Percentiles rank a stretch among this genome's conserved stretches.
phyloP scores from a whole-genome alignment of 2,797 vertebrate species.

The Momotus momota region DNA sequence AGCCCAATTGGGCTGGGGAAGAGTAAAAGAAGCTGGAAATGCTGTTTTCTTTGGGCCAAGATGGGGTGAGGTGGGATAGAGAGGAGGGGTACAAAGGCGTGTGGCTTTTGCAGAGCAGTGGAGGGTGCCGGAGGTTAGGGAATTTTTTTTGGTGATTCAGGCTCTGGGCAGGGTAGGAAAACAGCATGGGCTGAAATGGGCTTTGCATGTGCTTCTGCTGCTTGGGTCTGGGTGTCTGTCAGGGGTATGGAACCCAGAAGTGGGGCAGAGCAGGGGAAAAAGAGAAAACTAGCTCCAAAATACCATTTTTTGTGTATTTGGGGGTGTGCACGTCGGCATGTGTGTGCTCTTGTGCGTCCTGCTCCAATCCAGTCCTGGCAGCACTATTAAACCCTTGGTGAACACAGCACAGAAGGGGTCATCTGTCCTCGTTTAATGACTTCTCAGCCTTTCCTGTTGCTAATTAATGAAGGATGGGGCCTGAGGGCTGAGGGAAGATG shows the following conservation, averaged over 20 bases:
- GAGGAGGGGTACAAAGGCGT: not conserved
- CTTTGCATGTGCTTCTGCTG: not conserved
- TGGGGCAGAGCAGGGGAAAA: not conserved
- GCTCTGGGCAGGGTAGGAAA: not conserved
- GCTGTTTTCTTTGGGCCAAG: not conserved
- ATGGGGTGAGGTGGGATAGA: not conserved
- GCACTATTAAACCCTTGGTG: accelerated
- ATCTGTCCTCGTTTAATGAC: not conserved
- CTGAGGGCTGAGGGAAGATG: accelerated
- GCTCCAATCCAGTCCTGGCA: not conserved
- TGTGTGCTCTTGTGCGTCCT: not conserved
- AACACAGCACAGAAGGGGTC: not conserved
- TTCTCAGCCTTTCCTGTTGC: not conserved
- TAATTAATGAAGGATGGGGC: not conserved
- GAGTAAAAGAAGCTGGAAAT: not conserved
- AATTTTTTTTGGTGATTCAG: too few relatives aligned
- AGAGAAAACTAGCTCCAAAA: not conserved
- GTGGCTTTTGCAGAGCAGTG: not conserved
- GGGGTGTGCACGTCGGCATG: accelerated
- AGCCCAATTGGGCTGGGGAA: not conserved
- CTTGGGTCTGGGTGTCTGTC: too few relatives aligned
- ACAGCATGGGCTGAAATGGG: not conserved
- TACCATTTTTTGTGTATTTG: not conserved
- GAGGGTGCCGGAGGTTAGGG: not conserved
- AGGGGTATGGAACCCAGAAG: accelerated